Percentiles rank a stretch among this genome's conserved stretches.
Evolutionary conservation across 1,140 invertebrate genomes (phyloP).

Genomic region (Hyposmocoma kahamanoa): DNA sequence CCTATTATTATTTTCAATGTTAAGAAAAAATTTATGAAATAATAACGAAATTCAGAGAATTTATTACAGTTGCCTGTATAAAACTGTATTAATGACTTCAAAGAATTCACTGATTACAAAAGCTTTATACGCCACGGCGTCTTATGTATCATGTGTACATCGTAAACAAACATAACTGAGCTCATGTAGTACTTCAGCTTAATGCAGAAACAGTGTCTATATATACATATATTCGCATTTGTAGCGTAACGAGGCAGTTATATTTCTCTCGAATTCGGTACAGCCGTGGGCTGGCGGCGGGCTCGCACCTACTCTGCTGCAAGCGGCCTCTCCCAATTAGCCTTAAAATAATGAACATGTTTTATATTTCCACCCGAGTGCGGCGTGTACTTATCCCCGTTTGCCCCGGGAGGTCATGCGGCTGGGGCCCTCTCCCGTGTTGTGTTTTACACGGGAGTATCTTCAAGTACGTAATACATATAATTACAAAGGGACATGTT

Average conservation of each 20-base stretch:
- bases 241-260: slow-evolving; percentile 50
- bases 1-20: too few species aligned
- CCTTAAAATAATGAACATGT: slow-evolving; percentile 74
- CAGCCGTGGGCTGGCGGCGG: slow-evolving; percentile 57
- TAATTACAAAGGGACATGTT: slow-evolving; percentile 45
- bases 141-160: background rate
- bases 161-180: background rate
- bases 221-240: slow-evolving; percentile 35
- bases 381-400: slow-evolving; percentile 56
- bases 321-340: slow-evolving; percentile 71
- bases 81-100: too few species aligned
- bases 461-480: slow-evolving; percentile 37
- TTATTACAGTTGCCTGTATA: too few species aligned
- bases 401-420: slow-evolving; percentile 63
- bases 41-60: too few species aligned
- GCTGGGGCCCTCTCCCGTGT: slow-evolving; percentile 29
- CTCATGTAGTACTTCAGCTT: slow-evolving; percentile 35
- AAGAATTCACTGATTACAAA: too few species aligned
- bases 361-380: slow-evolving; percentile 69
- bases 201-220: slow-evolving; percentile 63
- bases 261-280: slow-evolving; percentile 46
- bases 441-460: slow-evolving; percentile 34
- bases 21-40: too few species aligned
- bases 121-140: too few species aligned
- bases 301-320: slow-evolving; percentile 56